phyloP scores from a whole-genome alignment of 2,888 invertebrate genomes.

The Heliconius sara region DNA sequence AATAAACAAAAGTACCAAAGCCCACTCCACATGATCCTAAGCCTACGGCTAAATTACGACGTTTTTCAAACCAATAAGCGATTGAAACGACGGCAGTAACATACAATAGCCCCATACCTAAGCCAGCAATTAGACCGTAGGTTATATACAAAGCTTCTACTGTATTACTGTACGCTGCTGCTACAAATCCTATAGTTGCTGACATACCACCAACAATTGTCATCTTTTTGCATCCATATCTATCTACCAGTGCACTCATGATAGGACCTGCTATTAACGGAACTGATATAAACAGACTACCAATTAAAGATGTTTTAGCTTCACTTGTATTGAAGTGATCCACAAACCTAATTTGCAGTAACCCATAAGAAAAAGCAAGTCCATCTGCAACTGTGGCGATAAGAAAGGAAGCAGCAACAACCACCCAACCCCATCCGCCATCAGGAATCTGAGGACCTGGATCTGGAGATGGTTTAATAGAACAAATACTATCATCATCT shows the following conservation, averaged over 20 bases:
- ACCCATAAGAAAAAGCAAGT: constrained; percentile 95
- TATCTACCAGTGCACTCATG: constrained; percentile 92
- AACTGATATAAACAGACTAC: constrained; percentile 94
- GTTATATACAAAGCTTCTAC: constrained; percentile 91
- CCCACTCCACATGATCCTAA: constrained; percentile 95
- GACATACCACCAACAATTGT: constrained; percentile 89
- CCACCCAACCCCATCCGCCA: constrained; percentile 96
- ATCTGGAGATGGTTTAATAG: constrained; percentile 65
- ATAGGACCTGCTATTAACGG: constrained; percentile 93
- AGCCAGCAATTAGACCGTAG: constrained; percentile 92
- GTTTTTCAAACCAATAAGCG: constrained; percentile 96
- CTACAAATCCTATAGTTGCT: constrained; percentile 89
- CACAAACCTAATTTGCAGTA: constrained; percentile 92
- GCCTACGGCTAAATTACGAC: constrained; percentile 93
- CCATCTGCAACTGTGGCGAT: constrained; percentile 96
- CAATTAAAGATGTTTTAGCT: constrained; percentile 94
- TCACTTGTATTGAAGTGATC: constrained; percentile 90
- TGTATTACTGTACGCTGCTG: constrained; percentile 88
- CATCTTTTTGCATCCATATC: constrained; percentile 91
- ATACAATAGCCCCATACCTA: constrained; percentile 93
- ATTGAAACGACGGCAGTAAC: constrained; percentile 96
- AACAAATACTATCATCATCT: constrained; percentile 79
- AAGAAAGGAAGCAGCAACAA: constrained; percentile 92
- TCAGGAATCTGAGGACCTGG: constrained; percentile 88
- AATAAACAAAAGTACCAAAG: constrained; percentile 94